phyloP scores from a whole-genome alignment of 1,140 invertebrate genomes.

The Aplysia californica region DNA sequence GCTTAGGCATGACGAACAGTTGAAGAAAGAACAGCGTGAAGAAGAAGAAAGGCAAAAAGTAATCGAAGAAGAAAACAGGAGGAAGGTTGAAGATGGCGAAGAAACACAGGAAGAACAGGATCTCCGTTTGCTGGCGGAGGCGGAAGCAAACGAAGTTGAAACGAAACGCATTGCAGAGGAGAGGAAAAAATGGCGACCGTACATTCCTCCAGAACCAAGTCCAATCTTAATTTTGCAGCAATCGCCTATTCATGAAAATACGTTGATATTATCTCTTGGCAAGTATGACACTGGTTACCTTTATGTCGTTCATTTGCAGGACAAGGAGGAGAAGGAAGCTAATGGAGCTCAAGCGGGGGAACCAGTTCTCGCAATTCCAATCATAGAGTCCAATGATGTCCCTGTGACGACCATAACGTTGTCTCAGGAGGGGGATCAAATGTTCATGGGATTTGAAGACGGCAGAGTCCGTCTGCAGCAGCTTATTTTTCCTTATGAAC shows the following conservation, averaged over 20 bases:
- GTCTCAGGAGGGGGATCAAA: slow-evolving; percentile 13
- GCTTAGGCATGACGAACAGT: slow-evolving; percentile 16
- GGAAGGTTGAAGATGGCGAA: slow-evolving; percentile 4
- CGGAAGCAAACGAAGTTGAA: neutral
- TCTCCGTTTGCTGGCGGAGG: slow-evolving; percentile 18
- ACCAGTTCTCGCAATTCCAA: slow-evolving; percentile 11
- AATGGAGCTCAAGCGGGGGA: neutral
- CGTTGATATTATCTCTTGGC: slow-evolving; percentile 22
- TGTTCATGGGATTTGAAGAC: slow-evolving; percentile 29
- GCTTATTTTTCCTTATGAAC: slow-evolving; percentile 7
- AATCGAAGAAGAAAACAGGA: slow-evolving; percentile 14
- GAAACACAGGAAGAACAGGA: slow-evolving; percentile 30
- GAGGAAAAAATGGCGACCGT: slow-evolving; percentile 18
- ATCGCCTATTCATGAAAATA: neutral
- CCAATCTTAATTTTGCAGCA: slow-evolving; percentile 16
- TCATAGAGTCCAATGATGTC: slow-evolving; percentile 15
- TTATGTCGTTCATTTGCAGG: neutral
- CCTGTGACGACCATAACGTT: slow-evolving; percentile 5
- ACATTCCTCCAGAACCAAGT: slow-evolving; percentile 14
- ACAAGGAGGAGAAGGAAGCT: neutral
- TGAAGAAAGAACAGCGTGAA: neutral
- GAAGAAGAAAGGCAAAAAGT: slow-evolving; percentile 14
- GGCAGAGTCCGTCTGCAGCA: slow-evolving; percentile 24
- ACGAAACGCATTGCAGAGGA: neutral
- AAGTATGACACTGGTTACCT: slow-evolving; percentile 31